phyloP scores from a whole-genome alignment of 1,140 invertebrate genomes.

The Drosophila virilis region DNA sequence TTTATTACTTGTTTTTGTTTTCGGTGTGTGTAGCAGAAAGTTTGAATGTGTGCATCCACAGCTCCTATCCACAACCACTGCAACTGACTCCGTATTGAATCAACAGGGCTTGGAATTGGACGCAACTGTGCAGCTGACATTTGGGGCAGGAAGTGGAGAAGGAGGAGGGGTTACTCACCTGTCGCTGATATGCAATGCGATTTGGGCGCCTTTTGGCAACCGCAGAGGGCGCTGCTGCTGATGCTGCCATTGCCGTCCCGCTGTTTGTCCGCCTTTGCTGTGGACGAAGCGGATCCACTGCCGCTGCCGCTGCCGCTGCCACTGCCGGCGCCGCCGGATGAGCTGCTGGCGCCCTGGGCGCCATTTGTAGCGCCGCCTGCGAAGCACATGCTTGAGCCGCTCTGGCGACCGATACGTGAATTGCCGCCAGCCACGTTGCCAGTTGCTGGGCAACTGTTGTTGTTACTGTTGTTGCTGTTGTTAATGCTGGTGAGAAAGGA shows the following conservation, averaged over 20 bases:
- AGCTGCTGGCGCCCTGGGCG: conserved; percentile 20
- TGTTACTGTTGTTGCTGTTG: conserved; percentile 42
- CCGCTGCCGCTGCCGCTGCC: conserved; percentile 4
- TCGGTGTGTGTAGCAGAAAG: no score
- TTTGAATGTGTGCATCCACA: no score
- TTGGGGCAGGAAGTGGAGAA: background rate
- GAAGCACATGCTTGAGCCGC: conserved; percentile 37
- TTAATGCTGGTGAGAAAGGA: conserved; percentile 58
- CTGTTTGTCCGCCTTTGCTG: conserved; percentile 60
- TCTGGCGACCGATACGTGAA: conserved; percentile 39
- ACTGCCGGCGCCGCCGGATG: conserved; percentile 3
- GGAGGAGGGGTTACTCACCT: conserved; percentile 56
- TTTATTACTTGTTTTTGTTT: no score
- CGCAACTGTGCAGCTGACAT: background rate
- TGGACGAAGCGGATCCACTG: conserved; percentile 6
- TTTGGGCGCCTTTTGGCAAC: conserved; percentile 82
- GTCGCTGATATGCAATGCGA: conserved; percentile 84
- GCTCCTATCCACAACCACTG: no score
- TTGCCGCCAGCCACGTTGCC: conserved; percentile 23
- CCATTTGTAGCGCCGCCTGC: conserved; percentile 37
- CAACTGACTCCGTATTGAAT: background rate
- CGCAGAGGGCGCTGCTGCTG: conserved; percentile 61
- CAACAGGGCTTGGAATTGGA: background rate
- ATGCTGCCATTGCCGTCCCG: conserved; percentile 39
- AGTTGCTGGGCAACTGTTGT: conserved; percentile 17